phyloP scores from a whole-genome alignment of 2,797 vertebrate genomes.

The Crypturellus tataupa region DNA sequence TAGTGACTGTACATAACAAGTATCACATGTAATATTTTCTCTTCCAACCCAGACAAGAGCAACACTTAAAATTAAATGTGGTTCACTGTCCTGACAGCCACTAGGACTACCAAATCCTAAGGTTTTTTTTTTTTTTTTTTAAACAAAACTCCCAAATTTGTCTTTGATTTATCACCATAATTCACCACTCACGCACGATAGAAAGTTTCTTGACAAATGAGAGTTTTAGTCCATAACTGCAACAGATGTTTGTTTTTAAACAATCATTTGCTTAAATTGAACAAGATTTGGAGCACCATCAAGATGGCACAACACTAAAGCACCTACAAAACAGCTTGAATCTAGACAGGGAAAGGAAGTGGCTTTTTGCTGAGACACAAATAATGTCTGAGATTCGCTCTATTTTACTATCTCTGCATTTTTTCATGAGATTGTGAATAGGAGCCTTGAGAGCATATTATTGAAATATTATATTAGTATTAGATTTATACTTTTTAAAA shows the following conservation, averaged over 20 bases:
- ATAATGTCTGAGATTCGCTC: slow-evolving; percentile 10
- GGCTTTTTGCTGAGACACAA: slow-evolving; percentile 14
- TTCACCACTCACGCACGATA: background rate
- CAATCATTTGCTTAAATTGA: background rate
- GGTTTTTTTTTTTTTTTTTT: background rate
- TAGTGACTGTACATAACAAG: background rate
- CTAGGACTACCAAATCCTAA: background rate
- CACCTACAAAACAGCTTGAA: slow-evolving; percentile 43
- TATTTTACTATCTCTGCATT: background rate
- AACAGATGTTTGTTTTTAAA: background rate
- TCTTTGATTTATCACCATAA: background rate
- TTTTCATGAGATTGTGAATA: background rate
- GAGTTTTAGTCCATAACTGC: background rate
- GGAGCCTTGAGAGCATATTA: background rate
- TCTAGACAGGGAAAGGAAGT: slow-evolving; percentile 40
- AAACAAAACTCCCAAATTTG: background rate
- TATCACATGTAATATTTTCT: background rate
- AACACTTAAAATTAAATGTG: background rate
- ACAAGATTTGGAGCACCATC: background rate
- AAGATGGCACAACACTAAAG: slow-evolving; percentile 14
- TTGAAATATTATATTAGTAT: background rate
- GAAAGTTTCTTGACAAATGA: background rate
- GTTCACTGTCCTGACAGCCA: background rate
- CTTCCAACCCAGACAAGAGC: background rate
- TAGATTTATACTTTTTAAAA: background rate